These are phyloP conservation scores for Antrozous pallidus DNA, from an alignment of 2,797 vertebrate species.

Conservation along the genomic window DNA sequence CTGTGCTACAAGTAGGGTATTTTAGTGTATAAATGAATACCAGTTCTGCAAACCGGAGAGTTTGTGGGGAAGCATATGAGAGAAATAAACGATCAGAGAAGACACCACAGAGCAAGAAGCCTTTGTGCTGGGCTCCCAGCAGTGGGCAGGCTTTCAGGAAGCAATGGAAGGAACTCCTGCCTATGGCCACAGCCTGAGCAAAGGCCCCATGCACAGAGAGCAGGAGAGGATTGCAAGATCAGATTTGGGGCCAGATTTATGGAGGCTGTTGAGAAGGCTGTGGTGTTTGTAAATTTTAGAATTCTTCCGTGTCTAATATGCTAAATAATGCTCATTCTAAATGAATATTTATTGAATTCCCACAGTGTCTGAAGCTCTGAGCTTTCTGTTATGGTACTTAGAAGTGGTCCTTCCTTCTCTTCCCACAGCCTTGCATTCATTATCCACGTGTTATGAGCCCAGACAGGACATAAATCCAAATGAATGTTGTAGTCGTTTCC, in stretches of 20 bases:
- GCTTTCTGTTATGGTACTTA: background rate
- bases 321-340: background rate
- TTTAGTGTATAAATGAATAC: background rate
- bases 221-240: background rate
- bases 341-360: background rate
- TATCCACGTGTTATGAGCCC: background rate
- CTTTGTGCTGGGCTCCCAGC: background rate
- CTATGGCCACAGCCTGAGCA: background rate
- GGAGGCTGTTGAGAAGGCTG: background rate
- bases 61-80: background rate
- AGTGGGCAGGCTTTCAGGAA: background rate
- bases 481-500: background rate
- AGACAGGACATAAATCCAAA: background rate
- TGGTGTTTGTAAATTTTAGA: background rate
- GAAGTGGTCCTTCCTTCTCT: background rate
- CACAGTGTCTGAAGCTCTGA: background rate
- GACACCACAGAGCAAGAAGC: background rate
- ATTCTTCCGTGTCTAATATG: background rate
- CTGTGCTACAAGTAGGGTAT: background rate
- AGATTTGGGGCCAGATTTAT: background rate
- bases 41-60: background rate
- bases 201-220: background rate
- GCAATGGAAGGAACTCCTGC: background rate
- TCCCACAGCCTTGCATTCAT: background rate
- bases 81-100: background rate